phyloP scores from a whole-genome alignment of 2,797 vertebrate species.

The Gallinago nigripennis region DNA sequence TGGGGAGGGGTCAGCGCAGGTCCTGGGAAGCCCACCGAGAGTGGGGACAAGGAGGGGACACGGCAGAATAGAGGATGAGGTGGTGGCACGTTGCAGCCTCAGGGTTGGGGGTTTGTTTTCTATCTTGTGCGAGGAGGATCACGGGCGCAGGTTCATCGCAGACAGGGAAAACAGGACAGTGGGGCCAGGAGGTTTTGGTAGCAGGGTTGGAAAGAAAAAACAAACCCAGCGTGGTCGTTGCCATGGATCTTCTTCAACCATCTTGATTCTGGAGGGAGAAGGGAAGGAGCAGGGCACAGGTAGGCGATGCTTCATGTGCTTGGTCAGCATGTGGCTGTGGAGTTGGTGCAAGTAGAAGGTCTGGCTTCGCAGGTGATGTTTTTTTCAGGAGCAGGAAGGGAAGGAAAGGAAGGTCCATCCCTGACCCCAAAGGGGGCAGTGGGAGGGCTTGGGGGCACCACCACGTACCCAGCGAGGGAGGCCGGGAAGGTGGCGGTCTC shows the following conservation, averaged over 20 bases:
- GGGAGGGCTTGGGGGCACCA: not conserved
- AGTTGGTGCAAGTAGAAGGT: not conserved
- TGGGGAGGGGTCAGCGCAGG: rapidly evolving
- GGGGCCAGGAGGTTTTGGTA: not conserved
- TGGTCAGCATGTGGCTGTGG: not conserved
- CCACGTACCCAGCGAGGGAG: rapidly evolving
- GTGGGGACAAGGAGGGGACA: not conserved
- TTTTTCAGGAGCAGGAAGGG: not conserved
- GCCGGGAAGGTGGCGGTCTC: too few relatives aligned
- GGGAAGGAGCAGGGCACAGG: not conserved
- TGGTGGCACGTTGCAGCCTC: not conserved
- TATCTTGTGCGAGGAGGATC: not conserved
- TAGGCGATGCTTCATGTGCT: not conserved
- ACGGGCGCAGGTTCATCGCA: not conserved
- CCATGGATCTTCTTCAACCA: not conserved
- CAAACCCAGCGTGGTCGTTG: rapidly evolving
- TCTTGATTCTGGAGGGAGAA: not conserved
- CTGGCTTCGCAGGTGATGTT: rapidly evolving
- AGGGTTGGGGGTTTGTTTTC: not conserved
- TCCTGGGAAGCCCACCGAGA: rapidly evolving
- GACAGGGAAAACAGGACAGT: rapidly evolving
- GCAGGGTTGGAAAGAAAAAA: not conserved
- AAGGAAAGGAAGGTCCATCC: not conserved
- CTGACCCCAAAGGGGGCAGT: rapidly evolving
- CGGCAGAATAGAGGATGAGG: rapidly evolving